phyloP scores from a whole-genome alignment of 2,113 vertebrate species.

The Geococcyx californianus region DNA sequence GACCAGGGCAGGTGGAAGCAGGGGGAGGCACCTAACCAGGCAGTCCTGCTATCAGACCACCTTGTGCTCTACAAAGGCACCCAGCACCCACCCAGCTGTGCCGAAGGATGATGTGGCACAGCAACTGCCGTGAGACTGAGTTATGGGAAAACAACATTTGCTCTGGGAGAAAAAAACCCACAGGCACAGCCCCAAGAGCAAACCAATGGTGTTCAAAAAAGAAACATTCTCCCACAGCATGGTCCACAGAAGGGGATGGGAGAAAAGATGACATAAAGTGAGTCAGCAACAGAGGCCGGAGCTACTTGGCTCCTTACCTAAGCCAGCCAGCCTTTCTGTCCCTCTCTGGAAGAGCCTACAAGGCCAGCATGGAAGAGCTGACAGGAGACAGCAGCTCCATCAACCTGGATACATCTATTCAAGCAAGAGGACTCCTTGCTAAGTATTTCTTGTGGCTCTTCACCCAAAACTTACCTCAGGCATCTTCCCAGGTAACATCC shows the following conservation, averaged over 20 bases:
- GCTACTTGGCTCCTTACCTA: neutral
- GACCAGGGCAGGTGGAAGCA: neutral
- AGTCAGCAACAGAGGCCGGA: neutral
- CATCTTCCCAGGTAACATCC: neutral
- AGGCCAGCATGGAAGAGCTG: accelerated
- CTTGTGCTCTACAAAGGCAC: neutral
- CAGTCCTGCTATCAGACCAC: neutral
- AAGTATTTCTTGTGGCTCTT: neutral
- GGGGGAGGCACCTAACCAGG: neutral
- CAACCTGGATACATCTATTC: neutral
- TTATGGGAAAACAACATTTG: neutral
- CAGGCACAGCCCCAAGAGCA: neutral
- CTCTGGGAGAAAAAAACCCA: neutral
- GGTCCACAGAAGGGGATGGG: neutral
- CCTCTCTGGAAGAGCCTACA: neutral
- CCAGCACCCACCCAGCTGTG: accelerated
- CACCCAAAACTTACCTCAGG: neutral
- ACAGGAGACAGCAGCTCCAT: neutral
- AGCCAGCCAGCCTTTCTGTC: neutral
- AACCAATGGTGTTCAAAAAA: neutral
- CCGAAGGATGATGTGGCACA: too few species aligned
- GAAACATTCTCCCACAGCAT: neutral
- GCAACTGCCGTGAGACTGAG: accelerated
- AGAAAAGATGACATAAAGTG: neutral
- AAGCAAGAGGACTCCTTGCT: neutral